phyloP scores from a whole-genome alignment of 2,113 vertebrate species.

The Cheirogaleus medius region DNA sequence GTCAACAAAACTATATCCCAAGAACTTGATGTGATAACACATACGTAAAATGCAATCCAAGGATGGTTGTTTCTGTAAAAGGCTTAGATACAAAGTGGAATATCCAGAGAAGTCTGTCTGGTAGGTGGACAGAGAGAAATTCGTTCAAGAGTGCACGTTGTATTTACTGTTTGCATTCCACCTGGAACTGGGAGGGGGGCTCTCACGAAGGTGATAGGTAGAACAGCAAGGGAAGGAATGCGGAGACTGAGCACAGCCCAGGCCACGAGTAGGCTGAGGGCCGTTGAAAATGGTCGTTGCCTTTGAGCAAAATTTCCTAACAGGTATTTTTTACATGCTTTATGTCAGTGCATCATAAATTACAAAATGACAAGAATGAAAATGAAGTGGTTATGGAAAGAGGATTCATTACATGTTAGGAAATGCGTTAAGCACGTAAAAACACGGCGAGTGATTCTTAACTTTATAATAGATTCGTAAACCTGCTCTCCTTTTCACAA shows the following conservation, averaged over 20 bases:
- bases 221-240: fast-evolving
- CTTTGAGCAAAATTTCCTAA: background rate
- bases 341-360: background rate
- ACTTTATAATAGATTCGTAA: background rate
- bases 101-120: background rate
- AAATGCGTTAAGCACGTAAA: fast-evolving
- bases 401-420: background rate
- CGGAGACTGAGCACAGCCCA: fast-evolving
- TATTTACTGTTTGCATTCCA: background rate
- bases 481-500: background rate
- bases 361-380: background rate
- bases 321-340: background rate
- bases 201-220: background rate
- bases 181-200: fast-evolving
- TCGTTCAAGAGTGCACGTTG: background rate
- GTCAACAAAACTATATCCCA: background rate
- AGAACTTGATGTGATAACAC: background rate
- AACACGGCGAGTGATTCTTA: background rate
- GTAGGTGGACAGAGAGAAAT: background rate
- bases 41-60: background rate
- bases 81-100: background rate
- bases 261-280: background rate
- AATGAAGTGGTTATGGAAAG: background rate
- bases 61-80: background rate
- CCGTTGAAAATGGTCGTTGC: background rate